These are phyloP conservation scores for Ceramica pisi DNA, from an alignment of 2,888 invertebrate species.

Conservation along the genomic window DNA sequence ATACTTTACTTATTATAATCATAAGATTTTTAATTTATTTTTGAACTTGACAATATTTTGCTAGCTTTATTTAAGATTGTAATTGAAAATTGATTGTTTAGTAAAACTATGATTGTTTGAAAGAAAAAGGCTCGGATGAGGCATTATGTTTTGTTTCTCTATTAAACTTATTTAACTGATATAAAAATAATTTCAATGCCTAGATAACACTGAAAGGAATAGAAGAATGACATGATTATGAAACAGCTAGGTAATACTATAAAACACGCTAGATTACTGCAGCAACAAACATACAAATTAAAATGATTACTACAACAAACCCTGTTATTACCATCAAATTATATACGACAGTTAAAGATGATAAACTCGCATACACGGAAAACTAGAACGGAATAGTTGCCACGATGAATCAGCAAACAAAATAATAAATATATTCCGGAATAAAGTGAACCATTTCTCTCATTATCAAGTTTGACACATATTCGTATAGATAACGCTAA, in stretches of 20 bases:
- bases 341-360: slow-evolving; percentile 27
- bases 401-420: slow-evolving; percentile 12
- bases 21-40: background rate
- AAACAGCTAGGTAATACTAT: background rate
- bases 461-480: slow-evolving; percentile 55
- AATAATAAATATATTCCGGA: background rate
- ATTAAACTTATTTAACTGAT: too few species aligned
- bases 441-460: slow-evolving; percentile 36
- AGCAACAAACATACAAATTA: slow-evolving; percentile 14
- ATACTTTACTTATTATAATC: background rate
- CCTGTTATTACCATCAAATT: slow-evolving; percentile 37
- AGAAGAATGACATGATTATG: background rate
- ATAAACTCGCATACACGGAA: slow-evolving; percentile 1
- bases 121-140: background rate
- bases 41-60: background rate
- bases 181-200: too few species aligned
- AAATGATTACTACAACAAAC: slow-evolving; percentile 7
- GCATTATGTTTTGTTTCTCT: background rate
- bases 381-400: slow-evolving; percentile 11
- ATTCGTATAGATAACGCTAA: slow-evolving; percentile 52
- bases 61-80: too few species aligned
- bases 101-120: too few species aligned
- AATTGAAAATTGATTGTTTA: too few species aligned
- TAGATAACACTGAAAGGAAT: background rate
- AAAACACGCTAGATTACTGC: background rate